Percentiles rank a stretch among this genome's conserved stretches.
These are phyloP conservation scores for Synanceia verrucosa DNA, from an alignment of 2,797 vertebrate species.

Conservation along the genomic window DNA sequence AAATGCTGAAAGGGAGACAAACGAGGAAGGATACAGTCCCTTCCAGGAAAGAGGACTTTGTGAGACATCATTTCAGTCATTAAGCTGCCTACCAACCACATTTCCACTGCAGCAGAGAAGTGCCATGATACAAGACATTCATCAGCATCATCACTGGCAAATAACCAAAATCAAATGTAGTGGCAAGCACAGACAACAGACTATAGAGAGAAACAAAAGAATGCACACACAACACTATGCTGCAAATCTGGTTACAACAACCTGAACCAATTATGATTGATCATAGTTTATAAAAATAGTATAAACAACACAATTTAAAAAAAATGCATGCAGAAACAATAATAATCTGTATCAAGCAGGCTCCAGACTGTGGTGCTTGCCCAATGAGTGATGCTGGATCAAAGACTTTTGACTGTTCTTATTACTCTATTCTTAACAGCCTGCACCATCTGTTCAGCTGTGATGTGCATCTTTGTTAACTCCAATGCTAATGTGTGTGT, in stretches of 20 bases:
- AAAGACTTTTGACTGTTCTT: not conserved
- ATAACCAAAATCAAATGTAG: not conserved
- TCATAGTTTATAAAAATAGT: not conserved
- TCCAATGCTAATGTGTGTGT: not conserved
- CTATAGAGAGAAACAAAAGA: not conserved
- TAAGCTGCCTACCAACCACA: constrained; percentile 91
- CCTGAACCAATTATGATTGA: not conserved
- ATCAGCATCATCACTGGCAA: not conserved
- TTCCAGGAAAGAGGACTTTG: constrained; percentile 46
- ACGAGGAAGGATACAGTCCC: constrained; percentile 86
- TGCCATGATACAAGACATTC: not conserved
- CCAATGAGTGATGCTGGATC: constrained; percentile 8
- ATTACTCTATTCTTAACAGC: constrained; percentile 5
- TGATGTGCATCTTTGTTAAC: not conserved
- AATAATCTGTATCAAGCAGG: not conserved
- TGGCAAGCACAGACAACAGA: not conserved
- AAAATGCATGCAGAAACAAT: not conserved
- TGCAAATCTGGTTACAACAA: not conserved
- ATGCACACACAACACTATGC: not conserved
- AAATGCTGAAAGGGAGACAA: not conserved
- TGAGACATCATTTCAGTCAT: constrained; percentile 90
- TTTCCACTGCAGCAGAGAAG: constrained; percentile 28
- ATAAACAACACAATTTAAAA: too few relatives aligned
- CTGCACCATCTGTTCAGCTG: constrained; percentile 15
- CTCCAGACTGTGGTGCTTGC: not conserved